Conservation (phyloP, 2,113 vertebrate species). For the Psittacus erithacus region DNA sequence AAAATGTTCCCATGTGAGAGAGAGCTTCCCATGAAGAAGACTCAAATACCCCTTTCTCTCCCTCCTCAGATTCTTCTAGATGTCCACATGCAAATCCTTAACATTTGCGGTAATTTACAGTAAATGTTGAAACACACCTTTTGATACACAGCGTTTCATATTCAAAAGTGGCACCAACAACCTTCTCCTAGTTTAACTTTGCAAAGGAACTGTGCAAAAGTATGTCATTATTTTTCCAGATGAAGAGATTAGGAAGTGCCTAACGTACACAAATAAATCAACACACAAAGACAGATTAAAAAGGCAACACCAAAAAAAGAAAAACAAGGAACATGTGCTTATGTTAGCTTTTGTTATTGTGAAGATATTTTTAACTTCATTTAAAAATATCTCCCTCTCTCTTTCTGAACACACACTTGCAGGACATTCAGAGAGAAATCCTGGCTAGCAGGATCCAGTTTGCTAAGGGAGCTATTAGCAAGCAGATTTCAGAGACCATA, state of each 20-base stretch:
- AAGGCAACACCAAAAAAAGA: not conserved
- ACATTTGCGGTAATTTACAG: not conserved
- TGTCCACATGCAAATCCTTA: not conserved
- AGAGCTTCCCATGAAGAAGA: not conserved
- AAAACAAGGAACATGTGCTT: not conserved
- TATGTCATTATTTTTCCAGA: not conserved
- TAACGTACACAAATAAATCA: not conserved
- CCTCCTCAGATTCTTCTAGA: not conserved
- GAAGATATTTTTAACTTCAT: not conserved
- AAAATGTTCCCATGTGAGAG: not conserved
- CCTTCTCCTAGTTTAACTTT: not conserved
- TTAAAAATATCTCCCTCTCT: not conserved
- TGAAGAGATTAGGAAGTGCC: not conserved
- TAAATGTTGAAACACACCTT: not conserved
- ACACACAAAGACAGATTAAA: not conserved
- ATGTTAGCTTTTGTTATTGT: not conserved
- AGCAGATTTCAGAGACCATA: constrained; percentile 59
- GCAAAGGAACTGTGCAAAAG: not conserved
- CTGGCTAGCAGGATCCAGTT: not conserved
- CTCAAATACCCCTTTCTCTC: not conserved
- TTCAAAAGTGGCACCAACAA: not conserved
- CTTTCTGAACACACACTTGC: not conserved
- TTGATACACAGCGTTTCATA: not conserved
- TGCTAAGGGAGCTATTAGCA: not conserved
- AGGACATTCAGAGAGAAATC: not conserved